Evolutionary conservation across 2,888 invertebrate genomes (phyloP), one percentile per base, ranked within the genome.

Genomic region (Drosophila austrosaltans): DNA sequence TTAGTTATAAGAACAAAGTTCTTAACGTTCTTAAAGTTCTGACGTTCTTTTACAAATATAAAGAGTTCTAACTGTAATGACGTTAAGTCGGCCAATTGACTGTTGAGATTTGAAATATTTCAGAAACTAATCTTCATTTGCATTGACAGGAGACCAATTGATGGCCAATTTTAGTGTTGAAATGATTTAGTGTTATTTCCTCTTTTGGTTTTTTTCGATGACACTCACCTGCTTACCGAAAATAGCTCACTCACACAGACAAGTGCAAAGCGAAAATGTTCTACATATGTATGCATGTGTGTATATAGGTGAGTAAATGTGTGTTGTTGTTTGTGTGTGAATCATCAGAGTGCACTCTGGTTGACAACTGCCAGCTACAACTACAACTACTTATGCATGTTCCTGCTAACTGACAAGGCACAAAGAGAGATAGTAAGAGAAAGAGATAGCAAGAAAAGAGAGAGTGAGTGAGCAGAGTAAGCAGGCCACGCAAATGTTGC

Each of bases 311-410:
- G 54, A 0, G 30, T 8, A 30, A 16, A 30, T 32, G 54, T 30
- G 39, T 54, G 63, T 48, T 28, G 66, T 62, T 12, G 48, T 48
- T 28, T 69, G 64, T 12, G 48, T 65, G 53, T 70, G 64, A 53
- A 63, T 69, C 70, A 56, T 67, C 69, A 84, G 85, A 89, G 85
- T 79, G 89, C 84, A 84, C 87, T 83, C 75, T 73, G 76, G 72
- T 82, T 87, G 82, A 87, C 89, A 89, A 87, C 87, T 84, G 82
- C 76, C 76, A 89, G 76, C 48, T 48, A 48, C 48, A 48, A 48
- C 48, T 48, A 48, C 48, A 48, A 48, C 84, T 84, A 89, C 89
- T 89, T 89, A 79, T 68, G 84, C 76, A 75, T 82, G 87, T 81
- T 87, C 63, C 74, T 70, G 89, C 77, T 77, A 48, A 75, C 84